Conservation (phyloP, 2,888 invertebrate genomes). For the Eupeodes luniger region DNA sequence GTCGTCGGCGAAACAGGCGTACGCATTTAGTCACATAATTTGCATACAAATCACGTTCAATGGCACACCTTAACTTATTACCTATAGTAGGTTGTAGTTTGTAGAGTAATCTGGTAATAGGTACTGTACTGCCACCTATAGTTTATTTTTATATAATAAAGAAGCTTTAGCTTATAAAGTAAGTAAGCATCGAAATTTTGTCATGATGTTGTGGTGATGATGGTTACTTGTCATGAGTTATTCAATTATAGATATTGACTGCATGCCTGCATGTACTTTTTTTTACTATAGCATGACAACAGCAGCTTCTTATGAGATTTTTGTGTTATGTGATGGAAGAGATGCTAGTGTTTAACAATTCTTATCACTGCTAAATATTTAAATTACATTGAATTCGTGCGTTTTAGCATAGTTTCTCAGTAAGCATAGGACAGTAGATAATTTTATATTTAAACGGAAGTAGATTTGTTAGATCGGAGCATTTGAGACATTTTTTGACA, state of each 20-base stretch:
- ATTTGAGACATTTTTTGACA: too few species aligned
- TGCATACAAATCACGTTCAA: constrained; percentile 71
- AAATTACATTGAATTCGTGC: constrained; percentile 44
- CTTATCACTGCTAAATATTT: constrained; percentile 29
- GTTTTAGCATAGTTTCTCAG: not conserved
- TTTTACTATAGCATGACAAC: constrained; percentile 41
- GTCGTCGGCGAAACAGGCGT: constrained; percentile 14
- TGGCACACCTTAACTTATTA: constrained; percentile 49
- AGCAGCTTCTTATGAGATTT: constrained; percentile 39
- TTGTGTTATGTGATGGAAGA: not conserved
- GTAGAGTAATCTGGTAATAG: constrained; percentile 1
- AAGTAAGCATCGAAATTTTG: constrained; percentile 37
- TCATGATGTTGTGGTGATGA: not conserved
- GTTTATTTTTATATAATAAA: constrained; percentile 24
- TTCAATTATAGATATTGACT: constrained; percentile 20
- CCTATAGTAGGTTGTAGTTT: not conserved
- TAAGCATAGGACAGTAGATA: too few species aligned
- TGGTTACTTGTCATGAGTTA: constrained; percentile 53
- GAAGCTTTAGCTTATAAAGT: constrained; percentile 7
- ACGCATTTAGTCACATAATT: constrained; percentile 60
- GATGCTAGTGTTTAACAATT: constrained; percentile 3
- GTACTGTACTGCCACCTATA: too few species aligned
- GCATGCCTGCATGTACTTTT: constrained; percentile 44
- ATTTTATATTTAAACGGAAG: too few species aligned
- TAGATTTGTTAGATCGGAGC: too few species aligned